Evolutionary conservation across 92 coral and sea anemone genomes (phyloP).

Genomic region (Heteractis magnifica): DNA sequence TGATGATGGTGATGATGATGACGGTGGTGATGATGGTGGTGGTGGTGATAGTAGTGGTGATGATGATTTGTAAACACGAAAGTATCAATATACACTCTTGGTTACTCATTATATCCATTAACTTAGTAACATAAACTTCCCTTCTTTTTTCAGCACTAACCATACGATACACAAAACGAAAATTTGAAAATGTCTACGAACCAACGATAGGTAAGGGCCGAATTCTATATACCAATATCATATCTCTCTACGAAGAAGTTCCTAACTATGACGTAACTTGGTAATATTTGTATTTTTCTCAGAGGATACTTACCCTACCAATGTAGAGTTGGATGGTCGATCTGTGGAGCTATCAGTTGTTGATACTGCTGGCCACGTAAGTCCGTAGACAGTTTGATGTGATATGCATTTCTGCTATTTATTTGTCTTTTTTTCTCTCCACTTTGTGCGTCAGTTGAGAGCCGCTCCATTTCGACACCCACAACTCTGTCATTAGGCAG

Average conservation of each 20-base stretch:
- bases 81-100: no score
- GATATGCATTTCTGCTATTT: not conserved
- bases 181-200: conserved; percentile 55
- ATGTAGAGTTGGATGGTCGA: conserved; percentile 62
- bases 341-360: conserved; percentile 58
- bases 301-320: conserved; percentile 74
- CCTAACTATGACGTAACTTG: not conserved
- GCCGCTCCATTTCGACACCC: no score
- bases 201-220: conserved; percentile 77
- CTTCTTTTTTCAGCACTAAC: conserved; percentile 60
- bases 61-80: no score
- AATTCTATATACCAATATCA: not conserved
- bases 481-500: no score
- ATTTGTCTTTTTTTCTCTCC: not conserved
- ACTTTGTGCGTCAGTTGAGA: not conserved
- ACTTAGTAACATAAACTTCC: not conserved
- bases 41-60: no score
- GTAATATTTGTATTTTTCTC: not conserved
- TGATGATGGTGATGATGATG: conserved; percentile 1
- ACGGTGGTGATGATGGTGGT: not conserved
- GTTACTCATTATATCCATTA: not conserved
- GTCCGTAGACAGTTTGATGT: conserved; percentile 1
- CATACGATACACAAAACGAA: conserved; percentile 59
- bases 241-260: not conserved
- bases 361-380: conserved; percentile 87